Base-by-base conservation (phyloP, 2,888 invertebrate genomes). In the Tenthredo distinguenda region DNA sequence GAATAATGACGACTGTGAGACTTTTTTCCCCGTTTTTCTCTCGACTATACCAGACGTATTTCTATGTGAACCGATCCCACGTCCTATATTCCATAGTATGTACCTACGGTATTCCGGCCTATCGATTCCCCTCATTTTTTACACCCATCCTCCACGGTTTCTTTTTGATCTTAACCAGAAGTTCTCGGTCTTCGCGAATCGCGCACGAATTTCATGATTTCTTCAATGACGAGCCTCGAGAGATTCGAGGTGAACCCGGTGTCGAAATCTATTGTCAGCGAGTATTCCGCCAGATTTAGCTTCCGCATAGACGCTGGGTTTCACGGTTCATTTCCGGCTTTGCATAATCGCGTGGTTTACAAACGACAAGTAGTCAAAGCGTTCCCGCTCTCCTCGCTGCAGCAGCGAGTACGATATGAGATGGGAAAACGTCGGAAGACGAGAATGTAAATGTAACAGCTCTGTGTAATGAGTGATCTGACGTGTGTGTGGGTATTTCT, bases 331-430 rank as follows among this genome's bases (percentile, higher is more conserved):
- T 77, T 77, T 40, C 81, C 81, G 40, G 89, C 88, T 91, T 90
- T 89, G 90, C 90, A 90, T 91, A 91, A 91, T 90, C 90, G 43
- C n/a, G 90, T 87, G 89, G 90, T 89, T 91, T 91, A 90, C 81
- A 62, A 81, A 40, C 40, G 31, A 37, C n/a, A 6, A 65, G 37
- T 77, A 85, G 83, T 85, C 84, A 86, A 86, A 87, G 79, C 79
- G 85, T 84, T 83, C 40, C 81, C 26, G 37, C 68, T 47, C 34
- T 55, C n/a, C 79, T 21, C 9, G 9, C 21, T 31, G 21, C 34
- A 9, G 47, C 34, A 21, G 12, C 12, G 15, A 47, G 47, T 47
- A 47, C 40, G 34, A 18, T 21, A 34, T 34, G 34, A 34, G 43
- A 9, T 40, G 31, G 21, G 43, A 18, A 74, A 40, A 43, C 21